Conservation (phyloP, 2,797 vertebrate genomes). For the Oreochromis mossambicus region DNA sequence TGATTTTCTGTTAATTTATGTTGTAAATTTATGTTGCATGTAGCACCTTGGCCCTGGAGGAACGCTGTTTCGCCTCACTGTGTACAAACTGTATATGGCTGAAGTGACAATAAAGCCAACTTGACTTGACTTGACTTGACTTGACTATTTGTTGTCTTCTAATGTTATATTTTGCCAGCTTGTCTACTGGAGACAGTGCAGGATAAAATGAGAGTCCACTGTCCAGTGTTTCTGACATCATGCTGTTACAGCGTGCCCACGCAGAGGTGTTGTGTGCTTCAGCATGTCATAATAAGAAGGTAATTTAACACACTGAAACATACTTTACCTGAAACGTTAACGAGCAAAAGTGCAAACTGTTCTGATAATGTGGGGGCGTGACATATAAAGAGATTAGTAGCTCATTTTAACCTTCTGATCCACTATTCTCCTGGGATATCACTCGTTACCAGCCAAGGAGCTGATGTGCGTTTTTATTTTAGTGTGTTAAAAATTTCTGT, state of each 20-base stretch:
- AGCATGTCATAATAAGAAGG: neutral
- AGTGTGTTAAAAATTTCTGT: neutral
- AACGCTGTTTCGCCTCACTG: too few species aligned
- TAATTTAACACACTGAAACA: neutral
- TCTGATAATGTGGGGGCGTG: rapidly evolving
- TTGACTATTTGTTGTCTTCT: neutral
- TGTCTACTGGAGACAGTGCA: neutral
- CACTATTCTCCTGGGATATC: neutral
- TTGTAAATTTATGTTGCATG: too few species aligned
- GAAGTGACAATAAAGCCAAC: too few species aligned
- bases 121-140: too few species aligned
- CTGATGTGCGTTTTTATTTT: neutral
- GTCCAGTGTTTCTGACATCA: neutral
- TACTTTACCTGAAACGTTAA: neutral
- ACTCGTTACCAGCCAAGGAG: neutral
- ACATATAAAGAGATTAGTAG: neutral
- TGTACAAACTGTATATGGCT: too few species aligned
- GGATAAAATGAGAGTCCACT: neutral
- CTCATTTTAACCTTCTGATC: neutral
- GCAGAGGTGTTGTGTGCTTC: neutral
- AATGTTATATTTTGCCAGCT: neutral
- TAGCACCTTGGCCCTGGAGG: too few species aligned
- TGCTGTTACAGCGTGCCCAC: neutral
- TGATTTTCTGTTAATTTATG: too few species aligned
- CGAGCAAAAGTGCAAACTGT: neutral